Conservation (phyloP, 2,888 invertebrate species). For the Drosophila incognita region DNA sequence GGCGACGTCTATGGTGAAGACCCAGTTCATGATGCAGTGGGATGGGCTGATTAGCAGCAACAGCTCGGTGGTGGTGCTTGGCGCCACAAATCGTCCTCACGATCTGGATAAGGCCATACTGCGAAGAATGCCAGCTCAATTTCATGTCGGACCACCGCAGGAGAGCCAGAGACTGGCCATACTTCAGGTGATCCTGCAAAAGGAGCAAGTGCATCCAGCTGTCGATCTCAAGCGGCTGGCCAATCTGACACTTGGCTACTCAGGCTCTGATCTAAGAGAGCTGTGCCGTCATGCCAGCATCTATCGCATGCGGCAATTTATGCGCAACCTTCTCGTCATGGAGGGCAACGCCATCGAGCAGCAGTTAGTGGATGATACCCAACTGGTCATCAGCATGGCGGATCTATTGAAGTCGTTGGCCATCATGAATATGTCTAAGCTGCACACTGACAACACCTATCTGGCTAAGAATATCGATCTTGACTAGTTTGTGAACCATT, state of each 20-base stretch:
- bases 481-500: conserved; percentile 32
- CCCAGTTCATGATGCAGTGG: conserved; percentile 99
- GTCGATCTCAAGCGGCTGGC: conserved; percentile 90
- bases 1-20: conserved; percentile 99
- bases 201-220: conserved; percentile 90
- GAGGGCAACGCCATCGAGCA: neutral
- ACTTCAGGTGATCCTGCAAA: conserved; percentile 89
- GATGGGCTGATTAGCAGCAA: conserved; percentile 97
- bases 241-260: conserved; percentile 92
- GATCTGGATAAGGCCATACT: conserved; percentile 68
- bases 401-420: conserved; percentile 54
- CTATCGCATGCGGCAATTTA: conserved; percentile 91
- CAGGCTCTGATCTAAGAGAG: conserved; percentile 96
- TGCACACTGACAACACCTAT: conserved; percentile 21
- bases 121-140: conserved; percentile 67
- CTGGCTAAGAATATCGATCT: conserved; percentile 45
- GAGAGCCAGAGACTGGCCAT: conserved; percentile 89
- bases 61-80: conserved; percentile 95
- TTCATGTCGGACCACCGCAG: conserved; percentile 93
- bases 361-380: conserved; percentile 3
- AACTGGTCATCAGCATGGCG: conserved; percentile 58
- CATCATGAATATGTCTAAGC: conserved; percentile 54
- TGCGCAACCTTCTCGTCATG: conserved; percentile 78
- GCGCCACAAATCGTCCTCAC: conserved; percentile 95
- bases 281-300: conserved; percentile 96